Percentiles rank a stretch among this genome's conserved stretches.
Evolutionary conservation across 1,140 invertebrate species (phyloP).

Genomic region (Pseudomyrmex dendroicus): DNA sequence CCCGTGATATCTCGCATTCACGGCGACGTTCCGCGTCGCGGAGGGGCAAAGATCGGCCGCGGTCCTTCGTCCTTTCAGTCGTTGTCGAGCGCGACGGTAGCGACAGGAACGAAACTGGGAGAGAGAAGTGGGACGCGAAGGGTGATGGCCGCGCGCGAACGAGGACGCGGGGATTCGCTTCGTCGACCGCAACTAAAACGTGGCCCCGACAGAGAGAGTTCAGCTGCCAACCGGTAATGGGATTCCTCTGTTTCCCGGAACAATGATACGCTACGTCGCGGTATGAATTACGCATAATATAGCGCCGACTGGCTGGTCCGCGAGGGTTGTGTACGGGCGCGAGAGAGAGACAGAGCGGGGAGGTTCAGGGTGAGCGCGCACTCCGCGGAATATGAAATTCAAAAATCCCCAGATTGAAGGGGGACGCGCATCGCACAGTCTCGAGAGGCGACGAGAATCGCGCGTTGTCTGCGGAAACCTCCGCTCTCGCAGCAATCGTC

Average conservation of each 20-base stretch:
- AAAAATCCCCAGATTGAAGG: constrained; percentile 64
- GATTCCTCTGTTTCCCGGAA: constrained; percentile 83
- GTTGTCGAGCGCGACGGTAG: constrained; percentile 30
- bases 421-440: constrained; percentile 10
- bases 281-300: constrained; percentile 82
- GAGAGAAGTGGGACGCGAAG: neutral
- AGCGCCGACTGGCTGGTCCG: constrained; percentile 63
- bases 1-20: constrained; percentile 37
- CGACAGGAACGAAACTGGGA: neutral
- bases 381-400: constrained; percentile 70
- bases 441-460: constrained; percentile 42
- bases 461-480: constrained; percentile 7
- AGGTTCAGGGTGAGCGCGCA: constrained; percentile 38
- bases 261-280: constrained; percentile 83
- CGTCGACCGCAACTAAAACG: constrained; percentile 82
- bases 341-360: constrained; percentile 34
- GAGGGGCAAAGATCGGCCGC: constrained; percentile 53
- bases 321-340: constrained; percentile 52
- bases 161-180: constrained; percentile 75
- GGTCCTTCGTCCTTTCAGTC: constrained; percentile 46
- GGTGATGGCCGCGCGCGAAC: constrained; percentile 45
- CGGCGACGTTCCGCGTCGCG: constrained; percentile 23
- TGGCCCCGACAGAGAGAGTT: constrained; percentile 77
- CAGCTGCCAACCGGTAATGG: constrained; percentile 82
- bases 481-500: constrained; percentile 34